Conservation (phyloP, 1,140 invertebrate species). For the Lysiphlebus fabarum region DNA sequence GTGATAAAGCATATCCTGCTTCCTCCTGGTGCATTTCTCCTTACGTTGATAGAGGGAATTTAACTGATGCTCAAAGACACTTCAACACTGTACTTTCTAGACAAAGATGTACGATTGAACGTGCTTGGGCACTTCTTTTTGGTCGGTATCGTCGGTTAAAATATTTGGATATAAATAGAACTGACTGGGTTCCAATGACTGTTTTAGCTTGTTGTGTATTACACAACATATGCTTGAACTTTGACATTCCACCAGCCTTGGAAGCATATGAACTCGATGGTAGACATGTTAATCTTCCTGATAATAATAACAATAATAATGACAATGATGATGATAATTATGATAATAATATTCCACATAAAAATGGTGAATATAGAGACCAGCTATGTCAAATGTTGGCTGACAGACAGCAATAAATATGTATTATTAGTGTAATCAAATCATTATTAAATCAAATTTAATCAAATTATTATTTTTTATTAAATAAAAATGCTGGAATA, state of each 20-base stretch:
- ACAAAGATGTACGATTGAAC: neutral
- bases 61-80: constrained; percentile 5
- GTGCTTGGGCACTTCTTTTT: constrained; percentile 4
- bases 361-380: no score
- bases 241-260: neutral
- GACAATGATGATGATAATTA: no score
- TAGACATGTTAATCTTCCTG: neutral
- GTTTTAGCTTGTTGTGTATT: constrained; percentile 10
- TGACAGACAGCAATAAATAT: no score
- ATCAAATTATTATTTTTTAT: no score
- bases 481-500: no score
- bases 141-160: constrained; percentile 13
- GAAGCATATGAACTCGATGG: constrained; percentile 4
- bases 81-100: constrained; percentile 3
- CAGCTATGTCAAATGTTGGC: no score
- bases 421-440: no score
- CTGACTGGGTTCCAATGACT: constrained; percentile 1
- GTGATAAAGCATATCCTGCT: constrained; percentile 8
- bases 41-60: constrained; percentile 2
- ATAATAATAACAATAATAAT: no score
- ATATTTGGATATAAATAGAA: constrained; percentile 15
- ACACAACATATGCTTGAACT: constrained; percentile 13
- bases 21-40: constrained; percentile 3
- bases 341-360: no score
- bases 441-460: no score